Evolutionary conservation across 64 coral and sea anemone genomes (phyloP), one percentile per base, ranked within the genome.

Genomic region (Montipora sp.): DNA sequence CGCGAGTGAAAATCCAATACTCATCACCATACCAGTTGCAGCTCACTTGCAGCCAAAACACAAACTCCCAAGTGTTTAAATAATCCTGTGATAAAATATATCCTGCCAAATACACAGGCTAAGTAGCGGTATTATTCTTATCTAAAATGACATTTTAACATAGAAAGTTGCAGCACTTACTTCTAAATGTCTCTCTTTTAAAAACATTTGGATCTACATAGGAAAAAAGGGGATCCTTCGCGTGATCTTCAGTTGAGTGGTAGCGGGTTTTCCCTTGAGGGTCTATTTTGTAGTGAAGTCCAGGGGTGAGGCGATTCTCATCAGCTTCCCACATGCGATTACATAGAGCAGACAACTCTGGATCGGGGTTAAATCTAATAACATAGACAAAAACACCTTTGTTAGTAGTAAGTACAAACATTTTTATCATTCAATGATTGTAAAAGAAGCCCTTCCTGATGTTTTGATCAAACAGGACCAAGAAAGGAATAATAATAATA

Each of bases 281-380:
- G 57, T 99, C 98, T 75, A 99, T 95, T 5, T 51, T 50, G 75
- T 99, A 99, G 73, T 99, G 73, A 6, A 80, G 18, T 21, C 78
- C 92, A 67, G 98, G 94, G 2, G 47, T 87, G 36, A 99, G 87
- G 14, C 98, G 89, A 77, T 99, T 99, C 3, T 51, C 89, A 36
- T 99, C 98, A 13, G 89, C 98, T 43, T 99, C 80, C 98, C 98
- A 99, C 55, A 99, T 60, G 10, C 51, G 78, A 45, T 92, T 78
- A 89, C 95, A 97, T 86, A 97, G 36, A 10, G 78, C 43, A 46
- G 94, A 95, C 66, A 99, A 49, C 12, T 94, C 94, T 23, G 69
- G 91, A 87, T 99, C 88, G 15, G 98, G 94, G 43, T 55, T 78
- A 80, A 99, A 99, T 46, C 95, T 96, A 45, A 60, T 15, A 36